Conservation (phyloP, 2,888 invertebrate species). For the Salticus scenicus region DNA sequence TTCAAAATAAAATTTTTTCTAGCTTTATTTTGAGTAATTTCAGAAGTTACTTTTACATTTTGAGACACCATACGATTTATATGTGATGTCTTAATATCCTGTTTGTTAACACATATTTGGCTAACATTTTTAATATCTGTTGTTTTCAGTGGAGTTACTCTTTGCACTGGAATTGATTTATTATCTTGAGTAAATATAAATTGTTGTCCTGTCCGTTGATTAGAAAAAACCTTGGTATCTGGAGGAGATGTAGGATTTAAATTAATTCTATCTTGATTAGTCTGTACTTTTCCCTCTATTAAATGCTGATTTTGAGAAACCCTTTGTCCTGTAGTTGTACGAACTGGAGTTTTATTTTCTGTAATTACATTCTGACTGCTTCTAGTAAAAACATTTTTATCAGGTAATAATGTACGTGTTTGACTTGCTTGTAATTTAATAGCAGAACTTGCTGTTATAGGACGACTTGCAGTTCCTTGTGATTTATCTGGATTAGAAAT, state of each 20-base stretch:
- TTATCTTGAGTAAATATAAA: constrained; percentile 12
- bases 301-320: constrained; percentile 18
- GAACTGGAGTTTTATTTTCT: constrained; percentile 25
- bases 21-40: background rate
- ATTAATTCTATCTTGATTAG: constrained; percentile 13
- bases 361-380: background rate
- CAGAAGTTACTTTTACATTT: background rate
- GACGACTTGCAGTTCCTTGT: constrained; percentile 18
- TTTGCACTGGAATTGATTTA: constrained; percentile 10
- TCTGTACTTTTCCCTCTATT: constrained; percentile 22
- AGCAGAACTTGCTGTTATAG: background rate
- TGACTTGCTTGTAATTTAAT: background rate
- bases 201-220: constrained; percentile 10
- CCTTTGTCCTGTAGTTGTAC: background rate
- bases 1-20: background rate
- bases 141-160: background rate
- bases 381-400: constrained; percentile 9
- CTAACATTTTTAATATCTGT: constrained; percentile 24
- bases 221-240: constrained; percentile 27
- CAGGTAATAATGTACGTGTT: background rate
- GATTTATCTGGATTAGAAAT: constrained; percentile 28
- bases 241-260: constrained; percentile 25
- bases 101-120: background rate
- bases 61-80: background rate
- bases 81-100: background rate